Evolutionary conservation across 1,140 invertebrate species (phyloP), one percentile per base, ranked within the genome.

Genomic region (Calycopis cecrops): DNA sequence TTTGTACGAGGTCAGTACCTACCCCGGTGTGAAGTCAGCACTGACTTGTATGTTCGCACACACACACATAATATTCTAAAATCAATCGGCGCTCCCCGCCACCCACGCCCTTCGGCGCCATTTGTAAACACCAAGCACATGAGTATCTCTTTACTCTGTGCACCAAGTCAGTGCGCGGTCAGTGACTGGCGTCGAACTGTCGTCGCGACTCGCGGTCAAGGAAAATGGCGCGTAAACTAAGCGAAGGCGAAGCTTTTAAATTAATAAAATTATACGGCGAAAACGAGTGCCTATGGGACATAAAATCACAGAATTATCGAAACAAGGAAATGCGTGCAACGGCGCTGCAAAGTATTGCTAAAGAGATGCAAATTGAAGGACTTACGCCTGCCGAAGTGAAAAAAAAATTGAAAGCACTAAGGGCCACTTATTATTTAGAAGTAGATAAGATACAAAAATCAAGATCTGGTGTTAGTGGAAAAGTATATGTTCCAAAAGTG

Each of bases 251-350:
- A 48, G 52, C 51, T 49, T 48, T 60, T 52, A 60, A 60, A 48
- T 12, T 55, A 21, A 33, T 55, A 4, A 48, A 55, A 56, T 33
- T 55, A 60, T 60, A 60, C 35, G 44, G 53, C 34, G 60, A 59
- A 51, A 55, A 59, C 56, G 42, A 62, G 55, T 60, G 49, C 54
- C 40, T 60, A 37, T 60, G 59, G 59, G 53, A 60, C 55, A 37
- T 38, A 35, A 59, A 52, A 60, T 60, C 53, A 10, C 49, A 52
- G 12, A 56, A 52, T 34, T 56, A 52, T 42, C 35, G 53, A 47
- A 55, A 60, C 48, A 55, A 60, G 55, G 50, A 48, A 59, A 42
- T 47, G 48, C 55, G 55, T 28, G 48, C 49, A 57, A 57, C 38
- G 35, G 37, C 48, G 21, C 6, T 28, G 21, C 21, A 59, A 21